phyloP scores from a whole-genome alignment of 1,140 invertebrate genomes.

The Asobara japonica region DNA sequence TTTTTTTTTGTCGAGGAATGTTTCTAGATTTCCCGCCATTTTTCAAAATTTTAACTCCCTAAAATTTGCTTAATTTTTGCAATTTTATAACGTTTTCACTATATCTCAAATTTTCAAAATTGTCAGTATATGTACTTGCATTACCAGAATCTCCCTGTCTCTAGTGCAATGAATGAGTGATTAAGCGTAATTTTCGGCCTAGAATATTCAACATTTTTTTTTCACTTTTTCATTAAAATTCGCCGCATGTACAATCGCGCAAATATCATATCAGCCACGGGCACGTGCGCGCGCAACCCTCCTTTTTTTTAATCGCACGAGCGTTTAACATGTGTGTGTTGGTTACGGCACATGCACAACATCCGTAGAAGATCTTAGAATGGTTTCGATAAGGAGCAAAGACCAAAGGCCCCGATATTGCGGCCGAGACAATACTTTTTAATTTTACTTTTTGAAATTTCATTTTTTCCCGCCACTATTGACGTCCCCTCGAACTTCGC shows the following conservation, averaged over 20 bases:
- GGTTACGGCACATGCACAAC: slow-evolving; percentile 15
- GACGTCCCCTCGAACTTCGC: no score
- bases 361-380: slow-evolving; percentile 43
- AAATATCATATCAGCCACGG: slow-evolving; percentile 25
- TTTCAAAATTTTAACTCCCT: background rate
- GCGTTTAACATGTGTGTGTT: background rate
- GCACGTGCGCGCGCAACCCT: slow-evolving; percentile 26
- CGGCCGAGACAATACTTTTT: slow-evolving; percentile 1
- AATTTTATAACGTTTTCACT: no score
- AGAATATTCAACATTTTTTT: no score
- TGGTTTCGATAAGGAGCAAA: slow-evolving; percentile 52
- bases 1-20: background rate
- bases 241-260: background rate
- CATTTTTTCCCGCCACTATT: no score
- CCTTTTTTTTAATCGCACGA: background rate
- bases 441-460: background rate
- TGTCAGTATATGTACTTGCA: no score
- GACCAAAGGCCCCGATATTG: slow-evolving; percentile 50
- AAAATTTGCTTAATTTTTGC: no score
- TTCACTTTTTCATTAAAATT: no score
- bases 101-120: no score
- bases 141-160: no score
- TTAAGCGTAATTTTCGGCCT: no score
- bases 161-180: no score
- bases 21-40: background rate